phyloP scores from a whole-genome alignment of 2,797 vertebrate genomes.

The Rhyacichthys aspro region DNA sequence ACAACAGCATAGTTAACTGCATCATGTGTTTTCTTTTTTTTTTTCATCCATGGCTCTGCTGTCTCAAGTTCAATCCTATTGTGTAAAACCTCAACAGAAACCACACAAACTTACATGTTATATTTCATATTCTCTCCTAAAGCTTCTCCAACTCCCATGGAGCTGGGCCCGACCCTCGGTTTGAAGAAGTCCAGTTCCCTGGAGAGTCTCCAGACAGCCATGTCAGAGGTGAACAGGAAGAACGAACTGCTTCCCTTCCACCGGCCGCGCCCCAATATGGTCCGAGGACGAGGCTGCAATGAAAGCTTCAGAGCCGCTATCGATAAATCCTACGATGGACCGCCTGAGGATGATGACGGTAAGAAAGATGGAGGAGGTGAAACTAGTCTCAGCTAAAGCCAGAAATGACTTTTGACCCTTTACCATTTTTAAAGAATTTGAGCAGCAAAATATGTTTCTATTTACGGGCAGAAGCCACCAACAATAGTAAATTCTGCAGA shows the following conservation, averaged over 20 bases:
- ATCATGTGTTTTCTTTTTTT: slow-evolving; percentile 30
- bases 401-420: too few relatives aligned
- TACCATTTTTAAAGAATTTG: too few relatives aligned
- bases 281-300: slow-evolving; percentile 93
- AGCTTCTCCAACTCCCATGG: slow-evolving; percentile 65
- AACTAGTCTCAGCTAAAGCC: too few relatives aligned
- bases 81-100: background rate
- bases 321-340: slow-evolving; percentile 96
- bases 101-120: background rate
- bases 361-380: slow-evolving; percentile 20
- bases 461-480: too few relatives aligned
- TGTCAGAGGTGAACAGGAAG: slow-evolving; percentile 89
- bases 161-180: slow-evolving; percentile 92
- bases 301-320: slow-evolving; percentile 97
- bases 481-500: too few relatives aligned
- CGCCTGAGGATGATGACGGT: slow-evolving; percentile 89
- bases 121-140: background rate
- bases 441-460: too few relatives aligned
- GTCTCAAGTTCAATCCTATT: slow-evolving; percentile 31
- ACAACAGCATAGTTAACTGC: slow-evolving; percentile 60
- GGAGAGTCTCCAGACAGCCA: slow-evolving; percentile 95
- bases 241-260: slow-evolving; percentile 92
- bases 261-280: slow-evolving; percentile 91
- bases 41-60: slow-evolving; percentile 9
- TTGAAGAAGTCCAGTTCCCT: slow-evolving; percentile 96